Evolutionary conservation across 2,888 invertebrate species (phyloP), one percentile per base, ranked within the genome.

Genomic region (Lasioglossum figueresi): DNA sequence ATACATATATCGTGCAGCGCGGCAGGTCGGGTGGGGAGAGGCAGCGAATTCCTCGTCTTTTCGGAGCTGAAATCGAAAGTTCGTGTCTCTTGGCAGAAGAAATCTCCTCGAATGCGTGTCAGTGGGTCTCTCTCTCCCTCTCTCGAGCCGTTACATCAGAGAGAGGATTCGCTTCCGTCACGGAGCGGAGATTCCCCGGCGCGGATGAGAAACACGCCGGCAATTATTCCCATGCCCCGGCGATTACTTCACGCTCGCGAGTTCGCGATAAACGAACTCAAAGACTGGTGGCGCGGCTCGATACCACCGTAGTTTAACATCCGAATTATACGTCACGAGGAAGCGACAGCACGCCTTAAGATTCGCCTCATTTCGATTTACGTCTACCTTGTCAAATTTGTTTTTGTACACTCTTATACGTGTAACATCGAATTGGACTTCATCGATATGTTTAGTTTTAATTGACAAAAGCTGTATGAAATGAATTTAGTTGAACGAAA

Each of bases 81-180:
- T 63, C 12, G 31, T 48, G 12, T 75, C 75, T 84, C 82, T 72
- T 79, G 84, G 79, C 16, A 66, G 72, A 77, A 84, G 81, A 76
- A 85, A 80, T 84, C 43, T 68, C 66, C 73, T 68, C 59, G 88
- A 87, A 93, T 92, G 92, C 93, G 87, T 93, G 93, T 93, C 92
- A 93, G 93, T 94, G 90, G 93, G 92, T 88, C 92, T n/a, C 68
- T 68, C 37, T 68, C 68, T 68, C 68, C 37, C 37, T 68, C 37
- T 91, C 83, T 77, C 84, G 84, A 52, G 89, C 89, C 82, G 91
- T 93, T 93, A 93, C 93, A 91, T 94, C 93, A 94, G 90, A 82
- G 84, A 87, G 85, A 82, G 77, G 93, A 94, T 93, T 93, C 93
- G 92, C 93, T 94, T 94, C 93, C 93, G 91, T 93, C 85, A 81